phyloP scores from a whole-genome alignment of 2,888 invertebrate genomes.

The Oegoconia quadripuncta region DNA sequence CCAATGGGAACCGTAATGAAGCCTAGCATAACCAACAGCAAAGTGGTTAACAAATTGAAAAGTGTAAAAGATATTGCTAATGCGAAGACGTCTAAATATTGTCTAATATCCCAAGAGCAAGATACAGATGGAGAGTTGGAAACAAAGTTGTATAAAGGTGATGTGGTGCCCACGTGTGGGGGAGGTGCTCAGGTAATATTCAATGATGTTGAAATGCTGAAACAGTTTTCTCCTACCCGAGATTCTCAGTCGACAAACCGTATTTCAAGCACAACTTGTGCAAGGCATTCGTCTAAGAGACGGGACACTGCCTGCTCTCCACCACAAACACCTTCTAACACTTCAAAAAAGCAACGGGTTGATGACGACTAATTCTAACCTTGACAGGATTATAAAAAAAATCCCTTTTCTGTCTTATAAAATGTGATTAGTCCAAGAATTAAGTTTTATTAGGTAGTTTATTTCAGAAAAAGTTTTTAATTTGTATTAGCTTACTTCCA shows the following conservation, averaged over 20 bases:
- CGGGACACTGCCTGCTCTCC: conserved; percentile 62
- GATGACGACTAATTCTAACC: conserved; percentile 62
- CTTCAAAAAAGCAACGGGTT: conserved; percentile 66
- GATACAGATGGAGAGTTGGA: conserved; percentile 96
- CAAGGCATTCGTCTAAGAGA: conserved; percentile 64
- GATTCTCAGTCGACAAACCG: conserved; percentile 44
- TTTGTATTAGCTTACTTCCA: no score
- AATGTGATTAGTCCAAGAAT: no score
- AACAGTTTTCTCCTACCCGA: conserved; percentile 86
- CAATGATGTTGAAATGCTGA: conserved; percentile 94
- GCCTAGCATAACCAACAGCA: conserved; percentile 88
- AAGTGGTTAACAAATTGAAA: conserved; percentile 90
- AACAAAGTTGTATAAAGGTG: conserved; percentile 95
- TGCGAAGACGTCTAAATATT: conserved; percentile 89
- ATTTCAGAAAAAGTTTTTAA: no score
- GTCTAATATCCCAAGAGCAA: conserved; percentile 94
- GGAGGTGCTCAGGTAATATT: conserved; percentile 98
- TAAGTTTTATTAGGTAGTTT: no score
- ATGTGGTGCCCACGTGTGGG: conserved; percentile 94
- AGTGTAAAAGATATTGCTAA: conserved; percentile 87
- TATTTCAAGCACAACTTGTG: conserved; percentile 48
- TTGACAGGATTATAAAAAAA: no score
- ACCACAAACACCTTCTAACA: conserved; percentile 65
- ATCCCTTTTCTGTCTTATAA: no score
- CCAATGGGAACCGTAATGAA: conserved; percentile 94